phyloP scores from a whole-genome alignment of 2,888 invertebrate genomes.

The Steinernema scapterisci region DNA sequence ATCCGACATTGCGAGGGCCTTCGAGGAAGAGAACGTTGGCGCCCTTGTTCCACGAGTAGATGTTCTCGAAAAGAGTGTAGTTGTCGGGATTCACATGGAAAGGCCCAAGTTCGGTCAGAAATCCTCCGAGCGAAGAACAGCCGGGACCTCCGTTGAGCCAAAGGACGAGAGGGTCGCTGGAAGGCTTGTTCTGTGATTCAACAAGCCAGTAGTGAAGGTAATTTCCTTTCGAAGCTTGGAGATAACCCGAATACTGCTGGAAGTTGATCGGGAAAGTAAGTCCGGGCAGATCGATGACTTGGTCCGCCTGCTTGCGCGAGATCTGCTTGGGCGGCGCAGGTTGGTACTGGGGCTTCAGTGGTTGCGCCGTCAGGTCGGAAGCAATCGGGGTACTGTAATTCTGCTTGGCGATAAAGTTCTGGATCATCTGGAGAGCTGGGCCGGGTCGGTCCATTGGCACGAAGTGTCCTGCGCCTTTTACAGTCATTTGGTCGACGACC shows the following conservation, averaged over 20 bases:
- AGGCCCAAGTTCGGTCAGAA: slow-evolving; percentile 70
- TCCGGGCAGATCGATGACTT: slow-evolving; percentile 53
- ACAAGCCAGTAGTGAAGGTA: slow-evolving; percentile 70
- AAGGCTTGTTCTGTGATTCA: slow-evolving; percentile 66
- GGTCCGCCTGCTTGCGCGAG: slow-evolving; percentile 42
- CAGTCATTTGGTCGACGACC: slow-evolving; percentile 53
- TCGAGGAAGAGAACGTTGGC: slow-evolving; percentile 39
- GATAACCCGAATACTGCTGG: slow-evolving; percentile 70
- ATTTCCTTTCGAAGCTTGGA: slow-evolving; percentile 57
- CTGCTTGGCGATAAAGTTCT: slow-evolving; percentile 71
- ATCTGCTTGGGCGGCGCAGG: neutral
- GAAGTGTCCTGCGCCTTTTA: slow-evolving; percentile 78
- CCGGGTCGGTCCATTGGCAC: slow-evolving; percentile 81
- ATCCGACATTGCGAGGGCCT: slow-evolving; percentile 26
- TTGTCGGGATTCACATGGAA: slow-evolving; percentile 67
- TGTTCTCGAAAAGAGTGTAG: slow-evolving; percentile 61
- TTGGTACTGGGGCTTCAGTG: slow-evolving; percentile 36
- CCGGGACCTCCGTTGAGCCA: slow-evolving; percentile 71
- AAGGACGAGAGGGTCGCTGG: slow-evolving; percentile 68
- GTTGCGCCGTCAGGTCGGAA: slow-evolving; percentile 33
- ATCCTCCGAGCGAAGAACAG: slow-evolving; percentile 69
- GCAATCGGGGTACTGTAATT: slow-evolving; percentile 48
- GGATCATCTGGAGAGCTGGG: slow-evolving; percentile 79
- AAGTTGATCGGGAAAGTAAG: slow-evolving; percentile 63
- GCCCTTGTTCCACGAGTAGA: slow-evolving; percentile 48